Evolutionary conservation across 2,797 vertebrate species (phyloP).

Genomic region (Peromyscus nudipes): DNA sequence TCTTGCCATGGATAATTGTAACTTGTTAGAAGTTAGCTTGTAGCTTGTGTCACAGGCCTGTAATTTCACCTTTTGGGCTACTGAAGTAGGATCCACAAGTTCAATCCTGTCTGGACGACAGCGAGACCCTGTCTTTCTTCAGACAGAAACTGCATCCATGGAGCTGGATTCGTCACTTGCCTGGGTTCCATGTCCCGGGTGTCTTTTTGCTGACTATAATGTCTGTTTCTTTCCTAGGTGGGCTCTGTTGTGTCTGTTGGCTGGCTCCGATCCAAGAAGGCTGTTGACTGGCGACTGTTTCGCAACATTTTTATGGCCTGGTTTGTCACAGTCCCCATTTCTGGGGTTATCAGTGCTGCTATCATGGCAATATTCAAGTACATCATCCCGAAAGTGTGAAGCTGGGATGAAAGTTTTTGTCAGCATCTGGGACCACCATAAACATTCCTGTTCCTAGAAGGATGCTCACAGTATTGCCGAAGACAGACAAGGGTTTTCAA

Average conservation of each 20-base stretch:
- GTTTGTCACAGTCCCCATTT: slow-evolving; percentile 98
- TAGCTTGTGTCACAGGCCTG: background rate
- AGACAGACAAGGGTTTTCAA: slow-evolving; percentile 44
- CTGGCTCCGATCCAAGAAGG: slow-evolving; percentile 97
- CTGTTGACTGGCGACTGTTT: slow-evolving; percentile 97
- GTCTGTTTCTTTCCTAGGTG: slow-evolving; percentile 88
- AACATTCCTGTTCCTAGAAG: slow-evolving; percentile 70
- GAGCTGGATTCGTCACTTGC: background rate
- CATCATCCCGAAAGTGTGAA: slow-evolving; percentile 84
- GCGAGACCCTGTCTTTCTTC: background rate
- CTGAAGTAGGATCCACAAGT: background rate
- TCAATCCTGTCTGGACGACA: background rate
- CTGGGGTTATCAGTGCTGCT: slow-evolving; percentile 95
- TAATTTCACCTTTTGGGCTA: background rate
- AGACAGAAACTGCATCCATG: background rate
- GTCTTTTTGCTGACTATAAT: slow-evolving; percentile 6
- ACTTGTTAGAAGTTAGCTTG: background rate
- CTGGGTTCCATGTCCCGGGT: background rate
- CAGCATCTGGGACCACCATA: slow-evolving; percentile 71
- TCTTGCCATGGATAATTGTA: background rate
- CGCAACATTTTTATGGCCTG: slow-evolving; percentile 98
- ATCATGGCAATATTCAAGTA: slow-evolving; percentile 96
- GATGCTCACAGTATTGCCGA: slow-evolving; percentile 69
- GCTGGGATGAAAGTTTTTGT: slow-evolving; percentile 12
- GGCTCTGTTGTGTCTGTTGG: slow-evolving; percentile 97